Conservation (phyloP, 2,113 vertebrate genomes). For the Thalassoma bifasciatum region DNA sequence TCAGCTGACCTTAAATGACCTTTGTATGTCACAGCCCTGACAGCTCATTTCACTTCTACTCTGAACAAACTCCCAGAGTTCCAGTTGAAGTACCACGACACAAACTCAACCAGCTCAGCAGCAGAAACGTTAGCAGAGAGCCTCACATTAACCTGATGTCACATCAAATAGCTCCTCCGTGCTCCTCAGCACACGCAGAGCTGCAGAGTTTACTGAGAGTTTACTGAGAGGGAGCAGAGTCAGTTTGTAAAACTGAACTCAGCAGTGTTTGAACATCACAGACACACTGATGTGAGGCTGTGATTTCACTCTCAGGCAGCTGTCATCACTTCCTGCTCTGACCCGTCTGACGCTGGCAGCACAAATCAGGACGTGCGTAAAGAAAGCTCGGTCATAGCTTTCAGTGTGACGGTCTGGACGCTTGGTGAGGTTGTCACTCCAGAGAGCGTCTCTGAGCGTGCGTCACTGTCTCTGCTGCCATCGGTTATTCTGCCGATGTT, state of each 20-base stretch:
- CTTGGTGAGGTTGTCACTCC: slow-evolving; percentile 25
- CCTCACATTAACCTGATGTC: not conserved
- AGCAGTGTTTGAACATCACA: too few species aligned
- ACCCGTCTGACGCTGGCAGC: too few species aligned
- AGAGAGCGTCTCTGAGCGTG: slow-evolving; percentile 14
- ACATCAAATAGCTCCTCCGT: not conserved
- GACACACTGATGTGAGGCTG: not conserved
- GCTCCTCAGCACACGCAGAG: not conserved
- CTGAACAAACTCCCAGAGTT: not conserved
- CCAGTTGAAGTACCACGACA: too few species aligned
- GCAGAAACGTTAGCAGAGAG: not conserved
- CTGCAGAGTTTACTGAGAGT: slow-evolving; percentile 8
- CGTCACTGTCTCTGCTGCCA: slow-evolving; percentile 20
- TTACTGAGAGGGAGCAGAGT: not conserved
- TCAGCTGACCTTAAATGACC: too few species aligned
- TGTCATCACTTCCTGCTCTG: not conserved
- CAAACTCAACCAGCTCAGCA: not conserved
- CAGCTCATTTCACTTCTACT: not conserved
- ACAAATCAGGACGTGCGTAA: not conserved
- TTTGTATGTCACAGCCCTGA: too few species aligned
- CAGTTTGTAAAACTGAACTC: not conserved
- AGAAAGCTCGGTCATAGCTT: not conserved
- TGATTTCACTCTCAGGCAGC: not conserved
- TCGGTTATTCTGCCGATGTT: slow-evolving; percentile 25
- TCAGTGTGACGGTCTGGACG: not conserved